phyloP scores from a whole-genome alignment of 2,888 invertebrate genomes.

The Nymphalis polychloros region DNA sequence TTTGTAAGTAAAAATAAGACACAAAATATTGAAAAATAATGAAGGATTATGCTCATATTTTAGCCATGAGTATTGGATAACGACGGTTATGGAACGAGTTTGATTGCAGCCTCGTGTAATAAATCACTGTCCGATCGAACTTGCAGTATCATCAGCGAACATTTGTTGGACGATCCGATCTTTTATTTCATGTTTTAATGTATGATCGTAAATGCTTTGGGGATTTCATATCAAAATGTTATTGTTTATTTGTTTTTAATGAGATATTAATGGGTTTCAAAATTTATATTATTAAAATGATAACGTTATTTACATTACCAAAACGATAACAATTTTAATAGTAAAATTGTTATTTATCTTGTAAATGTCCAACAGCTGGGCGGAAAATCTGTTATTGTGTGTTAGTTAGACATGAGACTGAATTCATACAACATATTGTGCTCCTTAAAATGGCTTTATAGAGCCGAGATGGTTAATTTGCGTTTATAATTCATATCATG shows the following conservation, averaged over 20 bases:
- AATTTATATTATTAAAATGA: background rate
- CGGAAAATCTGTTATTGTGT: no score
- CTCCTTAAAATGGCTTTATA: no score
- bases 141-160: conserved; percentile 36
- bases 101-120: conserved; percentile 25
- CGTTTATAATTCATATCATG: no score
- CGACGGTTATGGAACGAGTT: conserved; percentile 17
- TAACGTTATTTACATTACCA: background rate
- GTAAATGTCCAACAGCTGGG: no score
- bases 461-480: no score
- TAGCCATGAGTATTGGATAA: conserved; percentile 22
- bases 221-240: background rate
- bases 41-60: conserved; percentile 2
- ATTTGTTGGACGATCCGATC: conserved; percentile 33
- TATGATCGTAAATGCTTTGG: conserved; percentile 18
- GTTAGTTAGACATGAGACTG: no score
- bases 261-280: background rate
- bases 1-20: background rate
- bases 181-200: conserved; percentile 29
- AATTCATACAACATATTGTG: no score
- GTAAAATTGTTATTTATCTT: no score
- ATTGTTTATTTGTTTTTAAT: conserved; percentile 6
- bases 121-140: conserved; percentile 36
- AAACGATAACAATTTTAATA: no score
- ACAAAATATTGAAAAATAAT: conserved; percentile 1